Evolutionary conservation across 2,888 invertebrate species (phyloP), one percentile per base, ranked within the genome.

Genomic region (Nebria salina): DNA sequence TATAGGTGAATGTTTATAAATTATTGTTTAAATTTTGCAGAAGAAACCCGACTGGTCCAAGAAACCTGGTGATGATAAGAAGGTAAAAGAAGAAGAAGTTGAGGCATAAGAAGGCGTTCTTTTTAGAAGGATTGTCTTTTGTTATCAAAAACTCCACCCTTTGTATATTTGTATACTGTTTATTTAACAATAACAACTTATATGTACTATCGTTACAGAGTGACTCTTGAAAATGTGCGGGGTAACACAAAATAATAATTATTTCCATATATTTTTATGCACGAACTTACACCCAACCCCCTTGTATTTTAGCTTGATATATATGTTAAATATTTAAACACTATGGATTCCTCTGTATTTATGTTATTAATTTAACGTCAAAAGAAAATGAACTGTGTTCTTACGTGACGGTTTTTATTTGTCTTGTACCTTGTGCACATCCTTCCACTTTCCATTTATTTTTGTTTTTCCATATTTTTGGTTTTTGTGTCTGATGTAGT

Each of bases 41-140:
- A 96, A 96, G 92, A 97, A 97, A 91, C 96, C 96, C 87, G 97
- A 97, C 92, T 97, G 96, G 96, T 96, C 96, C 89, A 97, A 97
- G 93, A 96, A 96, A 89, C 93, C 93, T 89, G 95, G 95, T 88
- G 96, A 96, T 87, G 93, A 94, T 90, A 92, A 93, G 91, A 95
- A 96, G 94, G 93, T 93, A 91, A 95, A 95, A 92, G 95, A 94
- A 91, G 96, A 94, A 90, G 96, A 94, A 90, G 94, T 94, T 90
- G 95, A 96, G 91, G 95, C 95, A 94, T 95, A 94, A 95, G 81
- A 78, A 43, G 74, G 65, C 68, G 54, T 26, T 41, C 76, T 72
- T 65, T 42, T 43, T 65, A 65, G 54, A 42, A 64, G 70, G 54
- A 72, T 65, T 70, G 68, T 25, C 73, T 77, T 74, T 54, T 54